These are phyloP conservation scores for Phataginus tricuspis DNA, from an alignment of 2,797 vertebrate species.

Conservation along the genomic window DNA sequence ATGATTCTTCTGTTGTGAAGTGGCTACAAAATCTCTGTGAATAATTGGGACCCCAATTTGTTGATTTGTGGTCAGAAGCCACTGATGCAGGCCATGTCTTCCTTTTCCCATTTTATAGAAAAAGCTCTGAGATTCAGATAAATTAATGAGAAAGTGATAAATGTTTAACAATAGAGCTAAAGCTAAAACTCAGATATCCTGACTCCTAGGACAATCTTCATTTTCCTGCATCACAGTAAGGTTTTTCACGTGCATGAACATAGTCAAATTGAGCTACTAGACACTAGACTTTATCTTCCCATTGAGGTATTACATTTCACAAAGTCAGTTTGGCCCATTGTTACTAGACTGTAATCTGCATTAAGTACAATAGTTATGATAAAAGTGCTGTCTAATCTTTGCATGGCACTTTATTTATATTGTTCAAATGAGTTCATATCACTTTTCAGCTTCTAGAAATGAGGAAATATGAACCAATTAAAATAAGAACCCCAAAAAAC, in stretches of 20 bases:
- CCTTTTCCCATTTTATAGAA: neutral
- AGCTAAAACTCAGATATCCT: neutral
- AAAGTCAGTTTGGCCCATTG: neutral
- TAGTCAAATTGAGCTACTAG: neutral
- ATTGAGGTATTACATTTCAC: neutral
- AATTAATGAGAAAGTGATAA: neutral
- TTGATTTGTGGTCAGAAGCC: neutral
- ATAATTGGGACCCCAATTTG: neutral
- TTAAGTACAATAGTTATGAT: neutral
- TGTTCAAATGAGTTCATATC: neutral
- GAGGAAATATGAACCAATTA: neutral
- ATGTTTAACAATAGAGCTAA: neutral
- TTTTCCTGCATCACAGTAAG: neutral
- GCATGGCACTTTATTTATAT: neutral
- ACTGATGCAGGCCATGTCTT: neutral
- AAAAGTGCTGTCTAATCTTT: neutral
- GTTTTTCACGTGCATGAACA: neutral
- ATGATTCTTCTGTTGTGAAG: neutral
- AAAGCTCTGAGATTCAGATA: conserved; percentile 6
- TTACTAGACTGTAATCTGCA: neutral
- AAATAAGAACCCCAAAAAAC: neutral
- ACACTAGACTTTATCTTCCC: neutral
- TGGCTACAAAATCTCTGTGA: neutral
- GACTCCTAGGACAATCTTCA: neutral
- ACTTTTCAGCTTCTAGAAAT: neutral